These are phyloP conservation scores for Vulpes ferrilata DNA, from an alignment of 2,113 vertebrate genomes.

Conservation along the genomic window DNA sequence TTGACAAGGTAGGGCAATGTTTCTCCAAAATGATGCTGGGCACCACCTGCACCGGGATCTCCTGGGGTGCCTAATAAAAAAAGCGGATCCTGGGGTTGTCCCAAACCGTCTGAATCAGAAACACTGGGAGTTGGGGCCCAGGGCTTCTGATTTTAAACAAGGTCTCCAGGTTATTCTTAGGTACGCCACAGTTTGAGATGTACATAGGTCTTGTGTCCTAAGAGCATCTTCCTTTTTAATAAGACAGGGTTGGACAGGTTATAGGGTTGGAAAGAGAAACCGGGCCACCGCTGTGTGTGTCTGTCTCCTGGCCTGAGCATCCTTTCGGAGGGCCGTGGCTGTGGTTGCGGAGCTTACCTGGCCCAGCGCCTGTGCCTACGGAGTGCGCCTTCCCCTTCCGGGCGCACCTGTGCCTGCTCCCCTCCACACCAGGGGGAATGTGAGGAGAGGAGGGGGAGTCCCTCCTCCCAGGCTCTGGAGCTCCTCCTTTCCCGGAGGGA, in stretches of 20 bases:
- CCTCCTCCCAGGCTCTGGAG: background rate
- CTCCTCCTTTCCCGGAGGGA: background rate
- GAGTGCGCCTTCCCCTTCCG: background rate
- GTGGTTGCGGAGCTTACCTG: background rate
- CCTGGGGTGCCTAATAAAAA: background rate
- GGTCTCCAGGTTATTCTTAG: background rate
- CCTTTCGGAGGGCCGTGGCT: background rate
- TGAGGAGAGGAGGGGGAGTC: background rate
- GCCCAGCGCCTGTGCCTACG: background rate
- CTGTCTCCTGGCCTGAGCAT: background rate
- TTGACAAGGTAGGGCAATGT: background rate
- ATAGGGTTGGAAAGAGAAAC: background rate
- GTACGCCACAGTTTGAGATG: background rate
- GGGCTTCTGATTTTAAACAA: background rate
- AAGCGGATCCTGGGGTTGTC: background rate
- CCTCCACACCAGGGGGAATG: background rate
- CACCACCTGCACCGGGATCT: background rate
- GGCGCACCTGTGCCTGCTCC: background rate
- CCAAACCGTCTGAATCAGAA: background rate
- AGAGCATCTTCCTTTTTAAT: background rate
- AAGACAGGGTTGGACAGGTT: no score
- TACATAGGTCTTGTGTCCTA: background rate
- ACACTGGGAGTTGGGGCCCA: background rate
- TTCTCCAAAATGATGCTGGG: background rate
- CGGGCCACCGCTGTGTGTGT: background rate